Conservation (phyloP, 2,113 vertebrate genomes). For the Coryphaenoides rupestris region DNA sequence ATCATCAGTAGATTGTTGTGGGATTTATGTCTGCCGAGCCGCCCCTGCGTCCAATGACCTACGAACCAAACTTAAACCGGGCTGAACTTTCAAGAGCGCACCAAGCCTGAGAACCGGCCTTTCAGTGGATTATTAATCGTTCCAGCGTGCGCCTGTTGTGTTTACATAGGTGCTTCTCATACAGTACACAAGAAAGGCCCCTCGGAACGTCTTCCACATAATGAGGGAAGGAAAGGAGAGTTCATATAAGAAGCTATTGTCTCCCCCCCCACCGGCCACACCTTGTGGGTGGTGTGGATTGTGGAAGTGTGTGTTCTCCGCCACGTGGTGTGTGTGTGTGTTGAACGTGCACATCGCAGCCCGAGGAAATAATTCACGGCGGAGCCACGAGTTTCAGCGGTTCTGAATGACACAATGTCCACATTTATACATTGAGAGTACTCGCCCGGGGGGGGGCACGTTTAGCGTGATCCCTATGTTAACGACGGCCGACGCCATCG, state of each 20-base stretch:
- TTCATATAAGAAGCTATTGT: slow-evolving; percentile 78
- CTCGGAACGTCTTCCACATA: slow-evolving; percentile 74
- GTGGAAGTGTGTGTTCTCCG: slow-evolving; percentile 67
- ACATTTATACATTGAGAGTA: no score
- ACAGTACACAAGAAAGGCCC: slow-evolving; percentile 72
- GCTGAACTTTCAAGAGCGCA: slow-evolving; percentile 35
- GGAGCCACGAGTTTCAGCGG: no score
- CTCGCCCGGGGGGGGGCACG: no score
- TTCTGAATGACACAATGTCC: no score
- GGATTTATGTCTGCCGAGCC: slow-evolving; percentile 8
- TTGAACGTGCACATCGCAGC: slow-evolving; percentile 38
- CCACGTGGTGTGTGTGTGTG: no score
- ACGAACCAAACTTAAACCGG: slow-evolving; percentile 31
- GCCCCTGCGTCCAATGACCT: slow-evolving; percentile 37
- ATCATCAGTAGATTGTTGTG: no score
- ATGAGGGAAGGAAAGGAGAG: slow-evolving; percentile 82
- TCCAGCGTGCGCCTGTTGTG: slow-evolving; percentile 70
- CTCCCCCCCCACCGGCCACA: slow-evolving; percentile 44
- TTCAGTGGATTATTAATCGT: slow-evolving; percentile 73
- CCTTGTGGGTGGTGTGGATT: slow-evolving; percentile 46
- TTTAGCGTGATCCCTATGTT: no score
- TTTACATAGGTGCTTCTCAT: slow-evolving; percentile 79
- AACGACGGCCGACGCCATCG: no score
- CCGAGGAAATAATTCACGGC: not conserved
- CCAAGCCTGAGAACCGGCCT: slow-evolving; percentile 30